Conservation (phyloP, 1,140 invertebrate genomes). For the Bilobella aurantiaca region DNA sequence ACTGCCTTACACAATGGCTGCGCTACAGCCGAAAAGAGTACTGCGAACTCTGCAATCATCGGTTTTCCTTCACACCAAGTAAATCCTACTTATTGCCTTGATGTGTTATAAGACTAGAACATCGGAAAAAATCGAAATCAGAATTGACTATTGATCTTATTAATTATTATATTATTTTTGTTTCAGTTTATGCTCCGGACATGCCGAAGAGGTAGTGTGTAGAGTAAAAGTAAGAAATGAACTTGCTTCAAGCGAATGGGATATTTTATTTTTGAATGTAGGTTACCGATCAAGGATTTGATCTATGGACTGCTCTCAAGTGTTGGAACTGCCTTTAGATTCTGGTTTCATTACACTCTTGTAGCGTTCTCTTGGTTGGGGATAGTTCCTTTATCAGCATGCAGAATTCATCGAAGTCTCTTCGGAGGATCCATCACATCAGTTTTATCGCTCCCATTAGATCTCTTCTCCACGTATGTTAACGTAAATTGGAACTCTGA, state of each 20-base stretch:
- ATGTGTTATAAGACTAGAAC: no score
- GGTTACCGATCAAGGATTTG: conserved; percentile 44
- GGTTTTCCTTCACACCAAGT: conserved; percentile 95
- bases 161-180: conserved; percentile 18
- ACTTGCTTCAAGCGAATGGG: no score
- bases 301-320: conserved; percentile 66
- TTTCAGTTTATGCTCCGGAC: conserved; percentile 84
- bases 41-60: conserved; percentile 95
- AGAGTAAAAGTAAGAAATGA: neutral
- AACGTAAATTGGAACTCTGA: neutral
- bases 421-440: conserved; percentile 75
- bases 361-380: conserved; percentile 95
- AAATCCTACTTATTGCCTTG: conserved; percentile 35
- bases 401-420: conserved; percentile 82
- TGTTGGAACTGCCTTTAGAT: conserved; percentile 78
- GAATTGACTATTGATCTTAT: no score
- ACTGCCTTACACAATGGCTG: conserved; percentile 56
- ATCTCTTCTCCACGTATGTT: conserved; percentile 71
- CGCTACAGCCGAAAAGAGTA: conserved; percentile 94
- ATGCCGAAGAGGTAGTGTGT: conserved; percentile 72
- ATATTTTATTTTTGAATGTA: neutral
- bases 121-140: no score
- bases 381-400: conserved; percentile 93
- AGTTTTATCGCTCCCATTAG: conserved; percentile 72
- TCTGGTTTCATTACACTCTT: conserved; percentile 92